phyloP scores from a whole-genome alignment of 2,797 vertebrate species.

The Gastrophryne carolinensis region DNA sequence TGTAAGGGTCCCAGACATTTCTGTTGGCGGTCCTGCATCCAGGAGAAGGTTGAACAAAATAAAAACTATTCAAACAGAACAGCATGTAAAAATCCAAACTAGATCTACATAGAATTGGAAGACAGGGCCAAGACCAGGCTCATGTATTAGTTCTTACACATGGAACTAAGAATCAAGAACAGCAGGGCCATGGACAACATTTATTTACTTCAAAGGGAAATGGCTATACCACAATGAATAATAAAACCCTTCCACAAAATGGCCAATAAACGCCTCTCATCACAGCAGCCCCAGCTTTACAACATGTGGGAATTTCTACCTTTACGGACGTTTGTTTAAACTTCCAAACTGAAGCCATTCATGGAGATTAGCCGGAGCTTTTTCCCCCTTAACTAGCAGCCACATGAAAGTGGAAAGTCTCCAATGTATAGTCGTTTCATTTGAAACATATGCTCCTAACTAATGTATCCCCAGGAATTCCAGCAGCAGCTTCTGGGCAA shows the following conservation, averaged over 20 bases:
- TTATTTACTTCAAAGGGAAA: constrained; percentile 21
- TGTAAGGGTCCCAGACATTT: no score
- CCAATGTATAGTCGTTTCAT: constrained; percentile 27
- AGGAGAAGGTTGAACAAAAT: neutral
- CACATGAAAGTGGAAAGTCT: constrained; percentile 30
- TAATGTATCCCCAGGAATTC: constrained; percentile 33
- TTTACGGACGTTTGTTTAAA: constrained; percentile 21
- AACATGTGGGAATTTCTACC: constrained; percentile 13
- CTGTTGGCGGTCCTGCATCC: no score
- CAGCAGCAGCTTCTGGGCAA: constrained; percentile 17
- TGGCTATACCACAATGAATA: neutral
- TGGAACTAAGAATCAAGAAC: neutral
- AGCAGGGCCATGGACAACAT: neutral
- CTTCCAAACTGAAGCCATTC: constrained; percentile 13
- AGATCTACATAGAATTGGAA: neutral
- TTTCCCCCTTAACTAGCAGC: neutral
- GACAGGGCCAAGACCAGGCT: neutral
- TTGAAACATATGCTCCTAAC: constrained; percentile 42
- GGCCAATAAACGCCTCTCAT: neutral
- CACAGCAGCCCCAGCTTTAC: constrained; percentile 11
- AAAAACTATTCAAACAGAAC: neutral
- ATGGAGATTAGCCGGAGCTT: neutral
- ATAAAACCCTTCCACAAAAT: constrained; percentile 8
- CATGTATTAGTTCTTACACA: neutral
- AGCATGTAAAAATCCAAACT: neutral